Conservation (phyloP, 2,113 vertebrate species). For the Saccopteryx bilineata region DNA sequence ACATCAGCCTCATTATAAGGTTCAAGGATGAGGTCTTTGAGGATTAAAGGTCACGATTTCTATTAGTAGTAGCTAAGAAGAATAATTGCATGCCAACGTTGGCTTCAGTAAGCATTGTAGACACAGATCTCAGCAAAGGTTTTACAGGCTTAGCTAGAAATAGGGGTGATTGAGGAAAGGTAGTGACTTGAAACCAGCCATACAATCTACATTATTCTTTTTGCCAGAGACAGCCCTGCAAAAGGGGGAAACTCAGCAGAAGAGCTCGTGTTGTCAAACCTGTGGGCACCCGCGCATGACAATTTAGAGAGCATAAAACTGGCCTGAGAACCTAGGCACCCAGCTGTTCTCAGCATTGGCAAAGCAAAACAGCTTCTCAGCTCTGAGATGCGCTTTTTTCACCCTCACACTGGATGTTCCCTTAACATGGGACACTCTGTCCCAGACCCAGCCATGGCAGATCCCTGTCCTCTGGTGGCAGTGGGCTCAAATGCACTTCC, state of each 20-base stretch:
- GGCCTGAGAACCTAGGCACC: background rate
- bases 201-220: background rate
- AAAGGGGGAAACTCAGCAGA: background rate
- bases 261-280: background rate
- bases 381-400: background rate
- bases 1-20: background rate
- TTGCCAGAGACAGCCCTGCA: background rate
- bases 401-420: background rate
- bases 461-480: background rate
- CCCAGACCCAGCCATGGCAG: background rate
- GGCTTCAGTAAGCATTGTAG: background rate
- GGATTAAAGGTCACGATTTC: slow-evolving; percentile 31
- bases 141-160: slow-evolving; percentile 18
- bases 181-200: background rate
- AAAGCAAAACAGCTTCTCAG: background rate
- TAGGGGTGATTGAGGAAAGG: background rate
- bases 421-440: background rate
- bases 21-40: background rate
- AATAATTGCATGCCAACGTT: background rate
- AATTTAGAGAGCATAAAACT: background rate
- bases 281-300: background rate
- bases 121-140: background rate
- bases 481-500: background rate
- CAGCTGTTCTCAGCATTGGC: background rate
- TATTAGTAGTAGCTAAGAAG: background rate